Evolutionary conservation across 1,140 invertebrate genomes (phyloP), one percentile per base, ranked within the genome.

Genomic region (Samia ricini): DNA sequence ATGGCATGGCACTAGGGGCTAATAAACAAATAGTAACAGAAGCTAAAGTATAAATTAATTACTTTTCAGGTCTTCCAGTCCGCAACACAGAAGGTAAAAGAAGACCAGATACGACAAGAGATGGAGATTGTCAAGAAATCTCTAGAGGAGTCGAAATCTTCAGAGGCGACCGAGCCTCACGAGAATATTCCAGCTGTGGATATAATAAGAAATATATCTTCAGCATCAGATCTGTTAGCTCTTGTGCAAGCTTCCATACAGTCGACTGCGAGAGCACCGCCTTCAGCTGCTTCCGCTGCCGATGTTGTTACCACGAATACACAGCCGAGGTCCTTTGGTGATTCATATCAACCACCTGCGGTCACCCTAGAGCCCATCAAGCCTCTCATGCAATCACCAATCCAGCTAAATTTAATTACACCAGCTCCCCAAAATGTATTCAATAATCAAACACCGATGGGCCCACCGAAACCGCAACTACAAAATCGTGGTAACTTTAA

Each of bases 111-210:
- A 20, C 79, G 85, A 3, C 84, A 89, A 69, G 87, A 89, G 69
- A 87, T 89, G 84, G 87, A 89, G 65, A 85, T 88, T 29, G 87
- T 89, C 2, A 87, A 87, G 63, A 88, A 89, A 61, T 88, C 83
- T 10, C 52, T 89, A 23, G 79, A 87, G 59, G 84, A 82, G 56
- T 64, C 76, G 4, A 65, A 72, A 61, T 18, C 51, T 42, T 1
- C 18, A 7, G 15, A 22, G 12, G 26, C 12, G 10, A 56, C 23
- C 6, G 6, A 42, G 15, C 12, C n/a, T 5, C 33, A 42, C 4
- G 19, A 42, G 0, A 54, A 56, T n/a, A 56, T 8, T 36, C 36
- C 58, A n/a, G 18, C 54, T 15, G n/a, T 60, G 10, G 66, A 77
- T 19, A 26, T 69, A 8, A 48, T 63, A 1, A 75, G 70, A 24